Evolutionary conservation across 23 tunicate species (phyloP), one percentile per base, ranked within the genome.

Genomic region (Oikopleura dioica): DNA sequence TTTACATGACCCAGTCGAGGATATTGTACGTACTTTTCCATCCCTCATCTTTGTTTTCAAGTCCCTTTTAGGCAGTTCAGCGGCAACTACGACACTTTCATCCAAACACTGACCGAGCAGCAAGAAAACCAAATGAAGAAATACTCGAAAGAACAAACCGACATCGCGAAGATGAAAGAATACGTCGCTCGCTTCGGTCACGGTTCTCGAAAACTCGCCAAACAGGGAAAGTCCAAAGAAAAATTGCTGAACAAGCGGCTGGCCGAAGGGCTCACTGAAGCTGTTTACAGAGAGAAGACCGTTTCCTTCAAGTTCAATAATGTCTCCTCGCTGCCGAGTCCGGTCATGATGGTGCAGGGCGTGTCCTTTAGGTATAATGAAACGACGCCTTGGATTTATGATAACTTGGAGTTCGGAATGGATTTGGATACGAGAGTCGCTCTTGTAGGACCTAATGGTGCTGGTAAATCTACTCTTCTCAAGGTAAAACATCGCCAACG

Each of bases 131-230:
- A 87, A 87, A 87, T 87, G 95, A 87, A 87, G 37, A 59, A 85
- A 76, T 87, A 83, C 77, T 75, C 83, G 37, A 85, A 87, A 78
- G 95, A 87, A 81, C 95, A 87, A 44, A 88, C 80, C 36, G 79
- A 87, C 37, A 83, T 87, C 31, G 78, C 81, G 24, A 84, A 87
- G 32, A 87, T 87, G 95, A 87, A 87, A 82, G 83, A 87, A 44
- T 87, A 87, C 85, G 85, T 87, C 35, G 95, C 95, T 29, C 50
- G 88, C 4, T 87, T 87, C 68, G 95, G 95, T 50, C 95, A 87
- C 77, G 95, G 95, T 35, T 78, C 82, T 76, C 84, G 88, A 0
- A 87, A 87, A 63, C 78, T 87, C 1, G 95, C 95, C 28, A 63
- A 84, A 35, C 95, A 87, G 44, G 95, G 88, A 29, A 87, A 87